phyloP scores from a whole-genome alignment of 1,140 invertebrate genomes.

The Coptotermes formosanus region DNA sequence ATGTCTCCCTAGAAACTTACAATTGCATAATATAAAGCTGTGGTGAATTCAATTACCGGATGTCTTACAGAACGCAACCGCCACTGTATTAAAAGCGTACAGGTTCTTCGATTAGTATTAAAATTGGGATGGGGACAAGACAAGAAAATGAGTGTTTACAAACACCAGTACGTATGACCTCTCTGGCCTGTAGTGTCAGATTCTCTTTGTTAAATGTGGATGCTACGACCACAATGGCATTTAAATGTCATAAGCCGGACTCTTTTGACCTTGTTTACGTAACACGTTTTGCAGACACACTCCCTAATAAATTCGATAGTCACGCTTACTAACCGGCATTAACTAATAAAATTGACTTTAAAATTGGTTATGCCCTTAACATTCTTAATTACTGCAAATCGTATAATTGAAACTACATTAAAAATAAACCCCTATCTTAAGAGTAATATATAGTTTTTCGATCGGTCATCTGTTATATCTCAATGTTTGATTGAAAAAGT shows the following conservation, averaged over 20 bases:
- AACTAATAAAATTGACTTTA: too few species aligned
- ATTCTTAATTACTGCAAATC: too few species aligned
- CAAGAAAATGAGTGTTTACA: background rate
- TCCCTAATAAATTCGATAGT: background rate
- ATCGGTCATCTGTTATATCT: too few species aligned
- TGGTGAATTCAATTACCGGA: background rate
- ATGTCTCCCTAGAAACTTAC: background rate
- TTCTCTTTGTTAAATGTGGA: background rate
- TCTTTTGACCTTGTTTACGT: conserved; percentile 16
- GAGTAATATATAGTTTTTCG: too few species aligned
- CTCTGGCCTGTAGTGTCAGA: background rate
- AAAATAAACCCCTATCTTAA: too few species aligned
- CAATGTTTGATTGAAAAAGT: too few species aligned
- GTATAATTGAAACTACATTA: too few species aligned
- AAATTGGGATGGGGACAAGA: background rate
- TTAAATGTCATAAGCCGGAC: background rate
- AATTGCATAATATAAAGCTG: background rate
- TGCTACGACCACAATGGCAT: background rate
- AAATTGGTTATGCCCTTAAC: too few species aligned
- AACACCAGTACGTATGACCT: background rate
- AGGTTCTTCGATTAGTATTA: background rate
- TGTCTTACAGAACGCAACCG: background rate
- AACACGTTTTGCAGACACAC: background rate
- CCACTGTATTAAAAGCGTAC: too few species aligned
- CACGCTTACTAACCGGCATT: too few species aligned